Conservation (phyloP, 92 coral and sea anemone species). For the Nematostella vectensis region DNA sequence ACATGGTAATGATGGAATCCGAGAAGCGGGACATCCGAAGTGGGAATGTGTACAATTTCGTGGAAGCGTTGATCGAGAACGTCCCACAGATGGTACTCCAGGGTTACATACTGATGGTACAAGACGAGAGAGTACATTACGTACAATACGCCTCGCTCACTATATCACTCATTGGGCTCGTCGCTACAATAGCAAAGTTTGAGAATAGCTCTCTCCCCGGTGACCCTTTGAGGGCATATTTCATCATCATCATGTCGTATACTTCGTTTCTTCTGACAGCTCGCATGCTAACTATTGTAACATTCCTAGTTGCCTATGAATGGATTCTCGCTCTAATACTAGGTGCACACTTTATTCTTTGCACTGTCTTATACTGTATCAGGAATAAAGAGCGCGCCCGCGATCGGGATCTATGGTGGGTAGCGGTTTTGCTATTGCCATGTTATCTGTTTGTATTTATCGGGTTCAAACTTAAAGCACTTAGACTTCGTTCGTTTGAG, state of each 20-base stretch:
- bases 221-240: conserved; percentile 12
- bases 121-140: conserved; percentile 27
- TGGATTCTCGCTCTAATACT: conserved; percentile 32
- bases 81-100: conserved; percentile 59
- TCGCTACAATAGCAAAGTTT: conserved; percentile 34
- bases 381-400: conserved; percentile 35
- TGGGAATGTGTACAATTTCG: conserved; percentile 28
- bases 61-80: conserved; percentile 51
- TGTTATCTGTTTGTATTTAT: conserved; percentile 47
- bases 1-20: conserved; percentile 26
- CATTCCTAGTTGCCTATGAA: conserved; percentile 38
- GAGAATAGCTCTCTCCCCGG: conserved; percentile 40
- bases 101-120: conserved; percentile 29
- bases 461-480: conserved; percentile 58
- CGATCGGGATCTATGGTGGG: conserved; percentile 61
- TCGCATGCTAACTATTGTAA: conserved; percentile 45
- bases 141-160: conserved; percentile 38
- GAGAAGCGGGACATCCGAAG: conserved; percentile 25
- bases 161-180: conserved; percentile 33
- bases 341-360: conserved; percentile 31
- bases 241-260: conserved; percentile 27
- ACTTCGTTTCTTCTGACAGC: conserved; percentile 45
- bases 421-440: conserved; percentile 43
- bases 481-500: conserved; percentile 39
- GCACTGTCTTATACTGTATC: conserved; percentile 29